Evolutionary conservation across 2,888 invertebrate genomes (phyloP).

Genomic region (Cephus nigrinus): DNA sequence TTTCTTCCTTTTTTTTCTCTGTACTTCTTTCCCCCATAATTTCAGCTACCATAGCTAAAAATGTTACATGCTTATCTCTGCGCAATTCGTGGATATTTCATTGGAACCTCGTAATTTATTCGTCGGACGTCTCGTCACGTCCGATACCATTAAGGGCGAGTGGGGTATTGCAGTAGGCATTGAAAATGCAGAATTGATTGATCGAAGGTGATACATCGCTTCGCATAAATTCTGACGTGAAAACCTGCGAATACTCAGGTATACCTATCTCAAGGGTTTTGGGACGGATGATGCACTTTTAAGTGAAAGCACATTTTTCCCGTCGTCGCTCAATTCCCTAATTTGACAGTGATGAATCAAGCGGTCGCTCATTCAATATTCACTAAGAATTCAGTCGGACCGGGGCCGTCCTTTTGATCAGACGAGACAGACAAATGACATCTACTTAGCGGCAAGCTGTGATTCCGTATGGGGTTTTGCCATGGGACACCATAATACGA

Average conservation of each 20-base stretch:
- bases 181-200: not conserved
- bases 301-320: not conserved
- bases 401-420: conserved; percentile 6
- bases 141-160: not conserved
- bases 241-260: not conserved
- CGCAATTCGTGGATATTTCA: not conserved
- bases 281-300: not conserved
- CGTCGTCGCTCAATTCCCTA: conserved; percentile 3
- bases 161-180: not conserved
- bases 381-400: conserved; percentile 5
- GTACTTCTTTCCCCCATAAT: not conserved
- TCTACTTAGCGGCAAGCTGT: not conserved
- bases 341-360: conserved; percentile 21
- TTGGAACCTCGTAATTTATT: not conserved
- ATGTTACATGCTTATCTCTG: not conserved
- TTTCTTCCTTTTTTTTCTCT: not conserved
- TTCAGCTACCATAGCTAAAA: not conserved
- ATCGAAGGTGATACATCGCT: not conserved
- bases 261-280: not conserved
- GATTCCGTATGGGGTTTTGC: conserved; percentile 1
- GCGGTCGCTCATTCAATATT: not conserved
- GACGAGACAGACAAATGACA: conserved; percentile 16
- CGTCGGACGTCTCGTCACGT: not conserved
- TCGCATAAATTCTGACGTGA: not conserved
- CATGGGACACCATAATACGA: conserved; percentile 3